These are phyloP conservation scores for Protobothrops flavoviridis DNA, from an alignment of 2,113 vertebrate species.

Conservation along the genomic window DNA sequence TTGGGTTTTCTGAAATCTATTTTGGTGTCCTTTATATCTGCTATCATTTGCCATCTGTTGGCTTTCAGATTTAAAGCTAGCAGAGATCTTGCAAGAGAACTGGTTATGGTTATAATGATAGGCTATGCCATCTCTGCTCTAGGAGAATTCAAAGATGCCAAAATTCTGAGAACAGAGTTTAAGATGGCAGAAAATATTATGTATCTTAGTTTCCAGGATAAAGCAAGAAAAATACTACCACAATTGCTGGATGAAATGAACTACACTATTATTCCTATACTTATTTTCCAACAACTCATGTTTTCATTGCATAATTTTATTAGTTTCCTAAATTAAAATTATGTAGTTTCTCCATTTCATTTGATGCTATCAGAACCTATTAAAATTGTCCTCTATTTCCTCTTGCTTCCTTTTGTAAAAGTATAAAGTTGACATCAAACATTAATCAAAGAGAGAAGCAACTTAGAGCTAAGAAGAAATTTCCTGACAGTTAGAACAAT, in stretches of 20 bases:
- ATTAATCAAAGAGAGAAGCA: background rate
- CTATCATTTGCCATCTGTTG: background rate
- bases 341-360: background rate
- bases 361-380: background rate
- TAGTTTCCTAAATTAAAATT: background rate
- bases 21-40: conserved; percentile 39
- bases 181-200: background rate
- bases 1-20: conserved; percentile 12
- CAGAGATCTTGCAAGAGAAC: background rate
- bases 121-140: background rate
- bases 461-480: too few species aligned
- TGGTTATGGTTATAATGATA: background rate
- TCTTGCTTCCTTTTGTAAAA: background rate
- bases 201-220: background rate
- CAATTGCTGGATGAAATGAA: background rate
- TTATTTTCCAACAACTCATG: background rate
- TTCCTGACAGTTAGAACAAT: too few species aligned
- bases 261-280: background rate
- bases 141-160: background rate
- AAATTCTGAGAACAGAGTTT: background rate
- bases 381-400: background rate
- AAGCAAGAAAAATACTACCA: background rate
- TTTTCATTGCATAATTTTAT: background rate
- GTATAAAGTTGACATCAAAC: background rate
- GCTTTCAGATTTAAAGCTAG: conserved; percentile 8